phyloP scores from a whole-genome alignment of 2,113 vertebrate species.

The Tringa solitaria region DNA sequence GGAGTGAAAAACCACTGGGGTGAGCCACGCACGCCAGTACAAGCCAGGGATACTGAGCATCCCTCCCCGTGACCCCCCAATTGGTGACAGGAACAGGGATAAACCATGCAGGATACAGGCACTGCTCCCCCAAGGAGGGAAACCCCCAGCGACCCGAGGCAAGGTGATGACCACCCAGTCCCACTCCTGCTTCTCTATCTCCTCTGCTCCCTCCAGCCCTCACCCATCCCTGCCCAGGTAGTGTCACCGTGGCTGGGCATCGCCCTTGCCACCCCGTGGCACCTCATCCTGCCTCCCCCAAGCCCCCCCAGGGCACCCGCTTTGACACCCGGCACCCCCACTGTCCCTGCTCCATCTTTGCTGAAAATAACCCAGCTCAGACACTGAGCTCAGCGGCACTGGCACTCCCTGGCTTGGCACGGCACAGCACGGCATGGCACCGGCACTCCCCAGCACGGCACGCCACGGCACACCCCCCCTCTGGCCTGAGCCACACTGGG shows the following conservation, averaged over 20 bases:
- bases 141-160: fast-evolving
- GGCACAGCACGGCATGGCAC: not conserved
- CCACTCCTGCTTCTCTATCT: not conserved
- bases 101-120: not conserved
- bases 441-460: not conserved
- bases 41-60: fast-evolving
- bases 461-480: not conserved
- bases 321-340: fast-evolving
- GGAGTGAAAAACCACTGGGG: not conserved
- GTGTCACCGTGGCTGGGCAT: fast-evolving
- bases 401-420: not conserved
- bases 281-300: not conserved
- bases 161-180: not conserved
- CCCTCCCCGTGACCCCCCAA: fast-evolving
- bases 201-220: not conserved
- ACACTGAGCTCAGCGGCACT: not conserved
- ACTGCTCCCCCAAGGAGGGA: not conserved
- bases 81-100: fast-evolving
- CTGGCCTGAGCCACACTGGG: not conserved
- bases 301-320: not conserved
- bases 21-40: fast-evolving
- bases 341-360: not conserved
- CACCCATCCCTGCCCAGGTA: not conserved
- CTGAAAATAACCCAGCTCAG: constrained; percentile 56
- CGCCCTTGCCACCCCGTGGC: fast-evolving